Evolutionary conservation across 2,113 vertebrate genomes (phyloP), one percentile per base, ranked within the genome.

Genomic region (Uria lomvia): DNA sequence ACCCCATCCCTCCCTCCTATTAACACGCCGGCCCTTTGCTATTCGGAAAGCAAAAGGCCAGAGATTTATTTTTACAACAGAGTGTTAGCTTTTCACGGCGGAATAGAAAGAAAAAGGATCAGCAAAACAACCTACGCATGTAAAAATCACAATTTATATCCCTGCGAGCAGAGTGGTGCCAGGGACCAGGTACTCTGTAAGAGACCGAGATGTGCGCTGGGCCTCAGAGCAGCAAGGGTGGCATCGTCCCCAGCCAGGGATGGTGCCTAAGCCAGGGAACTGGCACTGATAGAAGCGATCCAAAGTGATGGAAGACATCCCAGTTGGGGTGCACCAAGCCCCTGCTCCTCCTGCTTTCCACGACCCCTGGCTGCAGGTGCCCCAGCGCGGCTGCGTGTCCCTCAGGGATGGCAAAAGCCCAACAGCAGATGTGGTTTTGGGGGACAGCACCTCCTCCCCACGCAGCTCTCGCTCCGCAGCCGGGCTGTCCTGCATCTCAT

Each of bases 391-490:
- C 23, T 49, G 47, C 3, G 0, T 5, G 0, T 29, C 71, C 42
- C 34, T 45, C 12, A 1, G 40, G 34, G 9, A 20, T 5, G 2
- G 38, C 38, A 21, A 32, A 15, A 68, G 60, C 42, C 13, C 47
- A 40, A 3, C 4, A 1, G 2, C 5, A 21, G 59, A 7, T 0
- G 7, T 5, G 49, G 34, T 2, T 47, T 10, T 18, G 24, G 42
- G 42, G 73, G 55, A 50, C 2, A 3, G 38, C 6, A 8, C 45
- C 40, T 94, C 71, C 55, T 72, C 52, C 63, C 59, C 34, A 15
- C 2, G 3, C 32, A 50, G 47, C 47, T 34, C 72, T 30, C 3
- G 2, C 72, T 43, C 53, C 6, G 5, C 3, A 0, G 68, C 50
- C 45, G 34, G 55, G 65, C 53, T 81, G 66, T 38, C 75, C 91